These are phyloP conservation scores for Heliconius congener DNA, from an alignment of 1,140 invertebrate species.

Conservation along the genomic window DNA sequence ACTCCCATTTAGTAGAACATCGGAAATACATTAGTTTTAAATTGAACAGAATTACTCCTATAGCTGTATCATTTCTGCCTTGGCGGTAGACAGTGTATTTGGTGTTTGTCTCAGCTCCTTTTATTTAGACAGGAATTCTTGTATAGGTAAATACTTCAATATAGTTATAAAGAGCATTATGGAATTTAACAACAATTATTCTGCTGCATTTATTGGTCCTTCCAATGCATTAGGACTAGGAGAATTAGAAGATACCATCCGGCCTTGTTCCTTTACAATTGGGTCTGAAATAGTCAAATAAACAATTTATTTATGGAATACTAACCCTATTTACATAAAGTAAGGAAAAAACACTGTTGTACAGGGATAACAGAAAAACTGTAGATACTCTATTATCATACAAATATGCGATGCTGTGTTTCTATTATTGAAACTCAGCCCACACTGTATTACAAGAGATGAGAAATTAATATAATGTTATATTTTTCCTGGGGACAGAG, in stretches of 20 bases:
- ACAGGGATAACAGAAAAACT: too few relatives aligned
- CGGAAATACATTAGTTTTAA: constrained; percentile 60
- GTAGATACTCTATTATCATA: too few relatives aligned
- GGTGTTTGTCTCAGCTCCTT: constrained; percentile 55
- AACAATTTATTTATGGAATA: neutral
- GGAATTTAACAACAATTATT: constrained; percentile 73
- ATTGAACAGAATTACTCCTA: constrained; percentile 49
- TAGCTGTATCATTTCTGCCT: constrained; percentile 58
- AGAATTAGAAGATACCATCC: constrained; percentile 83
- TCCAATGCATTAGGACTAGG: constrained; percentile 79
- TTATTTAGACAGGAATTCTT: constrained; percentile 64
- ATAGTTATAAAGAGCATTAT: constrained; percentile 73
- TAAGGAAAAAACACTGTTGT: too few relatives aligned
- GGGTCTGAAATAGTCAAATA: constrained; percentile 86
- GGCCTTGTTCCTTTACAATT: constrained; percentile 93
- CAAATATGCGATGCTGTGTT: too few relatives aligned
- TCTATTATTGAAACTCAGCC: too few relatives aligned
- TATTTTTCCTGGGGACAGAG: too few relatives aligned
- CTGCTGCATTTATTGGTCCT: constrained; percentile 80
- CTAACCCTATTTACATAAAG: neutral
- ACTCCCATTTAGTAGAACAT: constrained; percentile 67
- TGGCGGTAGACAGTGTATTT: constrained; percentile 53
- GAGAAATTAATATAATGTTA: too few relatives aligned
- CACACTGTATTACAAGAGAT: too few relatives aligned
- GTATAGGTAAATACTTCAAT: constrained; percentile 78